Percentiles rank a stretch among this genome's conserved stretches.
These are phyloP conservation scores for Penaeus monodon DNA, from an alignment of 2,888 invertebrate species.

Conservation along the genomic window DNA sequence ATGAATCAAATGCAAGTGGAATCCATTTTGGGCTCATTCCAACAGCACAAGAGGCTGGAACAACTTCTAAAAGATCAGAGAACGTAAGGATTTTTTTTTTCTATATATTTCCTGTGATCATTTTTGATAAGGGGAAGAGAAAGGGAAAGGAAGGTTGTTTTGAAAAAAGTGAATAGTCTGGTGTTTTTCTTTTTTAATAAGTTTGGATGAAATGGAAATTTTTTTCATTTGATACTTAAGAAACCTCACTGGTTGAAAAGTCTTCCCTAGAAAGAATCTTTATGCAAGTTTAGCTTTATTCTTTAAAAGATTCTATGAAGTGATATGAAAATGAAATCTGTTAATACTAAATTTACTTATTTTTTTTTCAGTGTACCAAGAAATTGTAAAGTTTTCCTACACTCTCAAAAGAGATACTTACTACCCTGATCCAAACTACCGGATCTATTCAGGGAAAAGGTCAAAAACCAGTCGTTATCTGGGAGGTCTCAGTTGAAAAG, in stretches of 20 bases:
- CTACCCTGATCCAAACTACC: slow-evolving; percentile 83
- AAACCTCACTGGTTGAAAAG: no score
- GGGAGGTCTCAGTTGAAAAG: slow-evolving; percentile 61
- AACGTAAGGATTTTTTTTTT: slow-evolving; percentile 40
- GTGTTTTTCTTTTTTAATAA: no score
- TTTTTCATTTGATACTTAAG: no score
- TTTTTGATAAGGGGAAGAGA: no score
- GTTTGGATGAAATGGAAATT: no score
- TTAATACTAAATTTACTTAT: neutral
- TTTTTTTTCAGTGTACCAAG: slow-evolving; percentile 74
- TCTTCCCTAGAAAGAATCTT: no score
- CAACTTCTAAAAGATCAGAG: slow-evolving; percentile 74
- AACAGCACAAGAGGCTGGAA: slow-evolving; percentile 78
- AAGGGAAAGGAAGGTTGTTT: no score
- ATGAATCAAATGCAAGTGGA: slow-evolving; percentile 85
- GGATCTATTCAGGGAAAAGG: slow-evolving; percentile 74
- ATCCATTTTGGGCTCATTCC: slow-evolving; percentile 82
- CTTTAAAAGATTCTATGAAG: no score
- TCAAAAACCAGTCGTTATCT: slow-evolving; percentile 37
- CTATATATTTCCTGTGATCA: neutral
- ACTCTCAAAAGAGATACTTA: slow-evolving; percentile 79
- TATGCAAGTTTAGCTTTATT: no score
- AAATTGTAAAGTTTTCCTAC: slow-evolving; percentile 78
- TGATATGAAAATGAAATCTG: no score
- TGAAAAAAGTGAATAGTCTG: no score